Percentiles rank a stretch among this genome's conserved stretches.
phyloP scores from a whole-genome alignment of 2,113 vertebrate species.

The Oryzias curvinotus region DNA sequence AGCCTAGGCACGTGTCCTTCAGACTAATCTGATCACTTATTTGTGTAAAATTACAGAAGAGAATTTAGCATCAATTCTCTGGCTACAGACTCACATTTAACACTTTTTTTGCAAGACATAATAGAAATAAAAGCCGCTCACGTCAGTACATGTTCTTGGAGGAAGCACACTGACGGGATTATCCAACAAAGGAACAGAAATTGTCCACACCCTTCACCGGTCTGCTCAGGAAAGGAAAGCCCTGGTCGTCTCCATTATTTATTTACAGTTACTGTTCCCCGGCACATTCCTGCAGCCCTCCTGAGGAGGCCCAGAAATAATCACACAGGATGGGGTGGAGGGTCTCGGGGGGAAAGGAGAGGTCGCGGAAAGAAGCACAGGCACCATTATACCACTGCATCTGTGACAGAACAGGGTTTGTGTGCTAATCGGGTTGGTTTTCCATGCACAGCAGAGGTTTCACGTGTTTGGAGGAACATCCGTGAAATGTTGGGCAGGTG shows the following conservation, averaged over 20 bases:
- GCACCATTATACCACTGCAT: slow-evolving; percentile 15
- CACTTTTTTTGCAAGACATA: neutral
- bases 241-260: slow-evolving; percentile 73
- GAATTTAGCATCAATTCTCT: slow-evolving; percentile 9
- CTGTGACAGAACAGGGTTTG: slow-evolving; percentile 7
- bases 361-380: slow-evolving; percentile 27
- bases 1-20: slow-evolving; percentile 37
- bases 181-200: slow-evolving; percentile 45
- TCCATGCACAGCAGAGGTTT: slow-evolving; percentile 9
- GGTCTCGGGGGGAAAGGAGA: slow-evolving; percentile 35
- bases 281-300: slow-evolving; percentile 58
- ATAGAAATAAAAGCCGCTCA: slow-evolving; percentile 28
- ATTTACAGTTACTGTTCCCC: slow-evolving; percentile 61
- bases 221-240: slow-evolving; percentile 74
- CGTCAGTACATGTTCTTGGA: slow-evolving; percentile 24
- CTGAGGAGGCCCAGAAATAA: slow-evolving; percentile 64
- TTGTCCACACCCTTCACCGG: slow-evolving; percentile 56
- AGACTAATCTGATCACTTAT: slow-evolving; percentile 25
- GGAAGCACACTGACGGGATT: slow-evolving; percentile 28
- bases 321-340: slow-evolving; percentile 58
- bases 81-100: slow-evolving; percentile 12
- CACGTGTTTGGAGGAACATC: slow-evolving; percentile 5
- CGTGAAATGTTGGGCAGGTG: slow-evolving; percentile 26
- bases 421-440: slow-evolving; percentile 10
- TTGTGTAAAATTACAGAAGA: slow-evolving; percentile 10